Evolutionary conservation across 1,140 invertebrate genomes (phyloP), one percentile per base, ranked within the genome.

Genomic region (Tenebrio molitor): DNA sequence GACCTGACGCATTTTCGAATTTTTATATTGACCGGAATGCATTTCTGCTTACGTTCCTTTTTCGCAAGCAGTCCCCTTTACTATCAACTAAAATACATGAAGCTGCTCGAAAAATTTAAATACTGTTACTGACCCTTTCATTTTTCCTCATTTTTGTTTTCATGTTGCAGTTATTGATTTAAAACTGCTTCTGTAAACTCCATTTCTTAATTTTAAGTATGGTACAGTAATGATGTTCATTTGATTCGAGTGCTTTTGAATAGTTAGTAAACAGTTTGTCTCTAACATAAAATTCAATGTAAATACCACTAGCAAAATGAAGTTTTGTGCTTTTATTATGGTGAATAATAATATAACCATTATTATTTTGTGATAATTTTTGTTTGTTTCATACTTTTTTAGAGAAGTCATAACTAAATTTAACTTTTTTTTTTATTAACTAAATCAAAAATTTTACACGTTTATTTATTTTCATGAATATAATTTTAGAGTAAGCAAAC

Each of bases 1-100:
- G 65, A 77, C 42, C 69, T 76, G 74, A 79, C 68, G 79, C 79
- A 80, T 80, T 80, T 77, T 78, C 58, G 70, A 77, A 74, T 74
- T 78, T 76, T 78, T 80, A 74, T 79, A 78, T 77, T 76, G 72
- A 78, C 69, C 16, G 76, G 71, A 74, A 77, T 77, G 75, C 77
- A 79, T 77, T 76, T 76, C 39, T 71, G 69, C 69, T 58, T 73
- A 72, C 70, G 72, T 77, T 77, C 72, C 74, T 74, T 74, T 69
- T 68, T 62, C 64, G 68, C 64, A 44, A 71, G n/a, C 33, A 69
- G 66, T 74, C 69, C 69, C 69, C 36, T 64, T 62, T 36, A 64
- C 42, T 64, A 44, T 50, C 19, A 50, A 19, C 15, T 19, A 21
- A 50, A 44, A 50, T 50, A 50, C 21, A 58, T 58, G 23, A 58